Base-by-base conservation (phyloP, 2,797 vertebrate genomes). In the Rhinoraja longicauda region DNA sequence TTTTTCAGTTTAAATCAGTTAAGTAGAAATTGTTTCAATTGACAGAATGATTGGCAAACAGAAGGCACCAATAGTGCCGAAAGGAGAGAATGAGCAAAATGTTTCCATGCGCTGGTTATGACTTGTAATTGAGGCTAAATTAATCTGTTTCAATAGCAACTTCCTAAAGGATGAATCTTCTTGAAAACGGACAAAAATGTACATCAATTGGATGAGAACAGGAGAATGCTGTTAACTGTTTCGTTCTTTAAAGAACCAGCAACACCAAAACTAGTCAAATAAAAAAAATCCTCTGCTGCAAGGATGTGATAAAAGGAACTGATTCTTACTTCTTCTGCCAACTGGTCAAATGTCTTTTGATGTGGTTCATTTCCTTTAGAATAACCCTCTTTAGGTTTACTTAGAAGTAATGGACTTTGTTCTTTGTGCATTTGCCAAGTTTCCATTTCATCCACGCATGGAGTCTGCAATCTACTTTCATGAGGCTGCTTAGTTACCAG, bases 271-370 rank as follows among this genome's bases (percentile, higher is more conserved):
- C 7, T 4, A n/a, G 15, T 13, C 3, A 1, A 64, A 64, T 64
- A 2, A 19, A 17, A n/a, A 8, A 5, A 15, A n/a, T 64, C 15
- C 7, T 19, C 0, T 10, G 17, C n/a, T 88, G n/a, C 36, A 67
- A 17, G 5, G 24, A n/a, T 67, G 6, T 10, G 6, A 32, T 36
- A 29, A 53, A 53, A 92, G 59, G 26, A 0, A 75, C 1, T 93
- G 45, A 93, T 94, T 19, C 94, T 94, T 93, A 96, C 96, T 96
- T 96, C 93, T 94, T 96, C 96, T 93, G 94, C 95, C 91, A 96
- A 88, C 4, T 94, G 93, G 53, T 96, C 95, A 94, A 91, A 94
- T 90, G 94, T 93, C 93, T 94, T 95, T 84, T 94, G 84, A 78
- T 95, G 93, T 15, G 9, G 9, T 13, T 92, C 90, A 70, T 73